Evolutionary conservation across 92 coral and sea anemone genomes (phyloP).

Genomic region (Galaxea fascicularis): DNA sequence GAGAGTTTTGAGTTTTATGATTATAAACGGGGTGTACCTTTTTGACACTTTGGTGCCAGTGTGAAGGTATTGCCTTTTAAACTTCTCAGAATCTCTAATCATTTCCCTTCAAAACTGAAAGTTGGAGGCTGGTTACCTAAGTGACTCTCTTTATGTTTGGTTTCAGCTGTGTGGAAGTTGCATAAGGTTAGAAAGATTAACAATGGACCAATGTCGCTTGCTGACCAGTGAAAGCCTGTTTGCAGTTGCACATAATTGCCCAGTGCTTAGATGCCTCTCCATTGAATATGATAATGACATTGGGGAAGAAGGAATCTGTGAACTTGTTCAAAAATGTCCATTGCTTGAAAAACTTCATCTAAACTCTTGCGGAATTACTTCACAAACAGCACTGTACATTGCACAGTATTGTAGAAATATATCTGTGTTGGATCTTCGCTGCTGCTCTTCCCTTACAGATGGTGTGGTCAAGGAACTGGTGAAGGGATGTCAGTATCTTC

Average conservation of each 20-base stretch:
- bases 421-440: conserved; percentile 79
- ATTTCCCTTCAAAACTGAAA: too few species aligned
- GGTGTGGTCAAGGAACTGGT: conserved; percentile 74
- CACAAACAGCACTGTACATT: conserved; percentile 60
- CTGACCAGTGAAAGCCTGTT: conserved; percentile 76
- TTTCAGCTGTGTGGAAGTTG: conserved; percentile 89
- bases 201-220: conserved; percentile 84
- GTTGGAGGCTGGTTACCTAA: too few species aligned
- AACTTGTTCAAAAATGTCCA: conserved; percentile 80
- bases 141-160: neutral
- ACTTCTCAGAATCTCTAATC: too few species aligned
- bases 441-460: conserved; percentile 72
- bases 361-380: conserved; percentile 87
- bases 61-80: too few species aligned
- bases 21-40: too few species aligned
- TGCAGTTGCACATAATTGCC: conserved; percentile 78
- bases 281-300: conserved; percentile 71
- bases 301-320: conserved; percentile 77
- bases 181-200: conserved; percentile 74
- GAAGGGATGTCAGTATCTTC: conserved; percentile 62
- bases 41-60: too few species aligned
- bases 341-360: conserved; percentile 74
- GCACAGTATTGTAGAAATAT: conserved; percentile 65
- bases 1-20: too few species aligned
- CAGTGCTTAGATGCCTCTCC: conserved; percentile 67